These are phyloP conservation scores for Channa argus DNA, from an alignment of 2,113 vertebrate genomes.

Conservation along the genomic window DNA sequence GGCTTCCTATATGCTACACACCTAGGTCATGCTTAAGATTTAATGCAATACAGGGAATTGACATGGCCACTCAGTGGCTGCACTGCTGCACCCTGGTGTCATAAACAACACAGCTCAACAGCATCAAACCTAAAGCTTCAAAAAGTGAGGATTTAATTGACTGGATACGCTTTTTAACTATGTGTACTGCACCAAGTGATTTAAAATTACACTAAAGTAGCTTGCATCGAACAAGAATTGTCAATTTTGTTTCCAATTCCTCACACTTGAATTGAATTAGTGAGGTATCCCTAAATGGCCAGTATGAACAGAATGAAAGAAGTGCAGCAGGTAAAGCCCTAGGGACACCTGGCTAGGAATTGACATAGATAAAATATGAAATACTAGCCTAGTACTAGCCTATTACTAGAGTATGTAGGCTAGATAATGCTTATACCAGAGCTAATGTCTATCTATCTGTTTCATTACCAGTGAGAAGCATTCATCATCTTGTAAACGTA, in stretches of 20 bases:
- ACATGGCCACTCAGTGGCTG: constrained; percentile 39
- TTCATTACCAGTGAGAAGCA: not conserved
- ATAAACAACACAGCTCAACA: no score
- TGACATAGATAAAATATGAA: no score
- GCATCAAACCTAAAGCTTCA: no score
- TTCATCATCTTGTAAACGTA: not conserved
- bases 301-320: no score
- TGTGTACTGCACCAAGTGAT: no score
- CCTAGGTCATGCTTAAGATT: constrained; percentile 55
- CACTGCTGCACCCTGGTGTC: not conserved
- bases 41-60: constrained; percentile 65
- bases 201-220: no score
- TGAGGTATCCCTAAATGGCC: not conserved
- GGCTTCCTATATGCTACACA: constrained; percentile 74
- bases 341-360: no score
- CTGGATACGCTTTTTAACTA: no score
- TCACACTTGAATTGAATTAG: not conserved
- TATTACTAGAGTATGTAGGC: no score
- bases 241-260: not conserved
- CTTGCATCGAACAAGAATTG: not conserved
- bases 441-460: not conserved
- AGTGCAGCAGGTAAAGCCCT: no score
- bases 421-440: not conserved
- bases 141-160: no score
- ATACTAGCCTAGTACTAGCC: no score